phyloP scores from a whole-genome alignment of 2,888 invertebrate genomes.

The Perizoma affinitatum region DNA sequence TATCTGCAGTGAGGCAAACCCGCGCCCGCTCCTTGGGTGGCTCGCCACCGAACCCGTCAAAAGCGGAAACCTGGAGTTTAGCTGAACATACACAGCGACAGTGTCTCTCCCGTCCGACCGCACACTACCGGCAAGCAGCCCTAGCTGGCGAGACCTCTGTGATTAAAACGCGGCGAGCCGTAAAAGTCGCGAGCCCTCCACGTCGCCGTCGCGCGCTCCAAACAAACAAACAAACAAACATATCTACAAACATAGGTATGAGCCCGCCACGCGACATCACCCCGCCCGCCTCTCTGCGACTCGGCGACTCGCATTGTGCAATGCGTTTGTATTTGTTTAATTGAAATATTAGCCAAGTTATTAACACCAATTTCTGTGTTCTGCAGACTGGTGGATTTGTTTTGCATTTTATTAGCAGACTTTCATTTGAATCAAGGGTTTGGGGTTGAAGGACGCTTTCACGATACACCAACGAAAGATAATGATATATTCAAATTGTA shows the following conservation, averaged over 20 bases:
- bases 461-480: no score
- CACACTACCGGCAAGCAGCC: neutral
- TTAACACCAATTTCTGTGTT: slow-evolving; percentile 8
- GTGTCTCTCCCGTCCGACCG: no score
- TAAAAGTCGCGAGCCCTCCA: slow-evolving; percentile 41
- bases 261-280: slow-evolving; percentile 20
- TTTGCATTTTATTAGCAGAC: neutral
- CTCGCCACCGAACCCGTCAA: no score
- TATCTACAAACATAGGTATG: no score
- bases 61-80: no score
- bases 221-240: slow-evolving; percentile 44
- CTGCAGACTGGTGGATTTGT: neutral
- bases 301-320: slow-evolving; percentile 24
- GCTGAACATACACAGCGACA: no score
- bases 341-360: slow-evolving; percentile 15
- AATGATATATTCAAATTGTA: no score
- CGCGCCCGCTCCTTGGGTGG: no score
- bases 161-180: slow-evolving; percentile 57
- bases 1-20: no score
- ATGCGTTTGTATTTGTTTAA: slow-evolving; percentile 29
- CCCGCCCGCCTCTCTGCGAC: neutral
- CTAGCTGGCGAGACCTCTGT: slow-evolving; percentile 16
- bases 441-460: no score
- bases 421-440: no score
- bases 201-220: slow-evolving; percentile 36